These are phyloP conservation scores for Paguma larvata DNA, from an alignment of 2,797 vertebrate genomes.

Conservation along the genomic window DNA sequence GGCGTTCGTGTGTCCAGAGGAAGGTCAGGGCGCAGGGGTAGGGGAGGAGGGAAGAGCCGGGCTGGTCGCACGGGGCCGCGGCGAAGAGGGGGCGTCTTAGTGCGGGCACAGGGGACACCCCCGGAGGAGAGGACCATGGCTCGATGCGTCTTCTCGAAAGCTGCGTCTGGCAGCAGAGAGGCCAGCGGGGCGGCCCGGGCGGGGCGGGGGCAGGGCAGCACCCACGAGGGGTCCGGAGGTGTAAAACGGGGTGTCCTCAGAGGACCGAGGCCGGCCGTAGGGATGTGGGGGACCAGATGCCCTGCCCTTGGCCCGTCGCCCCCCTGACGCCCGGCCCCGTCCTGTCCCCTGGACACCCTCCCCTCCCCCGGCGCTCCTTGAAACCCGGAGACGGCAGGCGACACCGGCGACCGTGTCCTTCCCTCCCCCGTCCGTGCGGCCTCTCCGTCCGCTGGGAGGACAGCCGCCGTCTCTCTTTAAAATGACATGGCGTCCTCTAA, in stretches of 20 bases:
- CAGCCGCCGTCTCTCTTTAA: neutral
- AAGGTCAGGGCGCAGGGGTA: accelerated
- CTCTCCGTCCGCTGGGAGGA: neutral
- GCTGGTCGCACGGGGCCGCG: neutral
- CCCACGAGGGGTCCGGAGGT: neutral
- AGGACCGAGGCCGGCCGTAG: neutral
- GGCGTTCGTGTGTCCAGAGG: accelerated
- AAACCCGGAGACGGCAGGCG: neutral
- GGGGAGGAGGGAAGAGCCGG: neutral
- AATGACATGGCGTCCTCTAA: neutral
- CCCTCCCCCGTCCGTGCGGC: neutral
- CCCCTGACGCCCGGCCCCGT: neutral
- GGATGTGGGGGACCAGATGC: neutral
- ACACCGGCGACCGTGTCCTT: neutral
- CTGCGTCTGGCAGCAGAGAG: neutral
- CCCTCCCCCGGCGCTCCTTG: neutral
- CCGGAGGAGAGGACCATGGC: neutral
- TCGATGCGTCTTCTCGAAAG: neutral
- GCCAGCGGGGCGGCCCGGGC: accelerated
- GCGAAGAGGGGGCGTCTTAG: neutral
- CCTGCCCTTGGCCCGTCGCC: neutral
- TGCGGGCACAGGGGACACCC: no score
- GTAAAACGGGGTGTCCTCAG: neutral
- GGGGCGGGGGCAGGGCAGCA: neutral
- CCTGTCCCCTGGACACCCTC: neutral